Conservation (phyloP, 2,113 vertebrate genomes). For the Circaetus cinerascens region DNA sequence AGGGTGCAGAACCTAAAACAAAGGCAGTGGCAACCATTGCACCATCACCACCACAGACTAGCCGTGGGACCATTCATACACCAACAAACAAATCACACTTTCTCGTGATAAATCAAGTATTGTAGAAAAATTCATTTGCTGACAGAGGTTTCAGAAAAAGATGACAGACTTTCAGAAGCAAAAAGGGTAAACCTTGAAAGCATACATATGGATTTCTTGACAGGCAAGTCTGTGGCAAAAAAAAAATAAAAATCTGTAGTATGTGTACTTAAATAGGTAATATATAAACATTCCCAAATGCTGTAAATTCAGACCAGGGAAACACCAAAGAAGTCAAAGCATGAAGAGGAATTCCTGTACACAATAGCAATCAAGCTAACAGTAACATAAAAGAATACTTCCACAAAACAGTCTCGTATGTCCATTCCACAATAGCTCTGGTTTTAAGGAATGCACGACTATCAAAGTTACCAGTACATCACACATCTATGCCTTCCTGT, state of each 20-base stretch:
- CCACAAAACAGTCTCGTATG: background rate
- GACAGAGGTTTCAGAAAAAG: background rate
- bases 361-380: fast-evolving
- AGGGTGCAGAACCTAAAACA: background rate
- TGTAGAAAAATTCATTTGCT: background rate
- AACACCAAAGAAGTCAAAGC: background rate
- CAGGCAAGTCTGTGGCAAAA: background rate
- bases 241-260: background rate
- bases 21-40: background rate
- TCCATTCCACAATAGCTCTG: background rate
- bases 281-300: background rate
- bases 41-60: background rate
- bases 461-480: background rate
- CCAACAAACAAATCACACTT: background rate
- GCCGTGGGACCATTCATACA: background rate
- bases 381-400: background rate
- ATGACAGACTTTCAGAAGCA: background rate
- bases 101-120: background rate
- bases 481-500: background rate
- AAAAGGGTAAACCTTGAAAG: background rate
- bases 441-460: background rate
- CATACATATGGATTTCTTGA: background rate
- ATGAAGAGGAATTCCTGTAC: background rate
- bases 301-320: background rate
- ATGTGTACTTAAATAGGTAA: background rate